Percentiles rank a stretch among this genome's conserved stretches.
Evolutionary conservation across 1,140 invertebrate genomes (phyloP).

Genomic region (Mercenaria mercenaria): DNA sequence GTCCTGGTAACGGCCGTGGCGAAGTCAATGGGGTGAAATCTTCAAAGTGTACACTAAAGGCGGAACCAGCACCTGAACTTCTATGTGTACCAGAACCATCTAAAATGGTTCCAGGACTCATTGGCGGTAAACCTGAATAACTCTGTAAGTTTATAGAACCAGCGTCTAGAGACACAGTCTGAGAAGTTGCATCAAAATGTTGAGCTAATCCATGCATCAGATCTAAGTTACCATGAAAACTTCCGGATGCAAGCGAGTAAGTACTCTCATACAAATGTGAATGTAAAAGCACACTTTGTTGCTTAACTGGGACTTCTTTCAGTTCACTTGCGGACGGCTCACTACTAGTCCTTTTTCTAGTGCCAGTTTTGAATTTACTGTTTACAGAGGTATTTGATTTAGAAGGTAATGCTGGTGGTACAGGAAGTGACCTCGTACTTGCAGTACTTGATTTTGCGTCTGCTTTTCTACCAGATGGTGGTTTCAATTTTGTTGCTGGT

Average conservation of each 20-base stretch:
- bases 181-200: neutral
- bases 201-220: neutral
- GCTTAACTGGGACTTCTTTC: conserved; percentile 1
- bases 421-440: neutral
- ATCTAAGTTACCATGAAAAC: neutral
- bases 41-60: conserved; percentile 18
- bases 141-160: neutral
- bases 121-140: neutral
- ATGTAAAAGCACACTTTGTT: conserved; percentile 23
- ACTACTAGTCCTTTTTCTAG: conserved; percentile 24
- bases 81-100: conserved; percentile 13
- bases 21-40: neutral
- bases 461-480: neutral
- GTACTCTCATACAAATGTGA: conserved; percentile 20
- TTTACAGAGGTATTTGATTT: neutral
- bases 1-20: conserved; percentile 14
- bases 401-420: neutral
- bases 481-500: conserved; percentile 24
- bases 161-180: neutral
- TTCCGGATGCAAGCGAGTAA: neutral
- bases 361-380: neutral
- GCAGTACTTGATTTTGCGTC: neutral
- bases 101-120: conserved; percentile 10
- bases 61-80: conserved; percentile 22
- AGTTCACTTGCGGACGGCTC: neutral